Evolutionary conservation across 1,140 invertebrate genomes (phyloP).

Genomic region (Stegodyphus dumicola): DNA sequence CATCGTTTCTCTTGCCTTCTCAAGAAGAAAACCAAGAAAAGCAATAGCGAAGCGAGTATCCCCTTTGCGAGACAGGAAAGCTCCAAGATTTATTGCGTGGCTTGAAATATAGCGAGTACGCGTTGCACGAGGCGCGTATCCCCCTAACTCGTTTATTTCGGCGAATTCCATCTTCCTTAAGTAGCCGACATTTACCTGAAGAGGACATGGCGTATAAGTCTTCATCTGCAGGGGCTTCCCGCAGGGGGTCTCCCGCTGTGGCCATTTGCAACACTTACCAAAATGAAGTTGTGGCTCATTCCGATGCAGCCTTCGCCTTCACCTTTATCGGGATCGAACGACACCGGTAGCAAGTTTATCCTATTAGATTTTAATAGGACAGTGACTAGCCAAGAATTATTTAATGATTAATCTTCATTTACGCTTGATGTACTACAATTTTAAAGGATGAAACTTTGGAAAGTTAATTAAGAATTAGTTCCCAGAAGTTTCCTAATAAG

Average conservation of each 20-base stretch:
- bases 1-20: neutral
- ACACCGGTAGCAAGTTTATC: too few species aligned
- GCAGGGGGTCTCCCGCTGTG: neutral
- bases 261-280: constrained; percentile 49
- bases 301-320: too few species aligned
- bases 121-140: neutral
- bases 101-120: constrained; percentile 44
- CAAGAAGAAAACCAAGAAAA: neutral
- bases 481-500: too few species aligned
- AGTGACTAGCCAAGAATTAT: too few species aligned
- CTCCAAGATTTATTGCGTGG: constrained; percentile 24
- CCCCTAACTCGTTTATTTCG: constrained; percentile 46
- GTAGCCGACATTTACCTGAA: constrained; percentile 49
- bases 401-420: too few species aligned
- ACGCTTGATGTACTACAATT: too few species aligned
- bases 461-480: too few species aligned
- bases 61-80: constrained; percentile 1
- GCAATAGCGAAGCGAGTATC: neutral
- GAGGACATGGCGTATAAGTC: constrained; percentile 14
- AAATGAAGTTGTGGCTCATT: constrained; percentile 34
- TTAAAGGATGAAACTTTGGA: too few species aligned
- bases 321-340: too few species aligned
- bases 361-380: too few species aligned
- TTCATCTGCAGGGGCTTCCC: constrained; percentile 12
- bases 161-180: constrained; percentile 51